Percentiles rank a stretch among this genome's conserved stretches.
These are phyloP conservation scores for Oppia nitens DNA, from an alignment of 1,140 invertebrate species.

Conservation along the genomic window DNA sequence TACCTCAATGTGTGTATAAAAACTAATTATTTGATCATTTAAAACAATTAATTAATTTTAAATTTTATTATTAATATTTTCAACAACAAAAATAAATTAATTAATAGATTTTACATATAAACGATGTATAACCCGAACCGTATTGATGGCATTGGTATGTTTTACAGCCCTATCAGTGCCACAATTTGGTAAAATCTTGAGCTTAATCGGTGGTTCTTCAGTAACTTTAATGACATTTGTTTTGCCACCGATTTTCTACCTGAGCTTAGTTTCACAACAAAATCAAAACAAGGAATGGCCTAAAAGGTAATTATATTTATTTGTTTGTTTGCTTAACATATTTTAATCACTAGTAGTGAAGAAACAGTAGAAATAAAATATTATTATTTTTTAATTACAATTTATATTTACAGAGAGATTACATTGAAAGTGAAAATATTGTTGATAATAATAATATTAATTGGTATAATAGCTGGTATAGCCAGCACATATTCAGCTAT, in stretches of 20 bases:
- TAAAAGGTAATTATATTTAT: not conserved
- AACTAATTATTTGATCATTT: not conserved
- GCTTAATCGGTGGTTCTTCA: conserved; percentile 63
- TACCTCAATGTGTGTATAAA: conserved; percentile 38
- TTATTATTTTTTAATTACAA: too few relatives aligned
- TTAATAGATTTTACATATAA: conserved; percentile 55
- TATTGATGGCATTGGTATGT: conserved; percentile 48
- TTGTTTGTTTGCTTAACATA: not conserved
- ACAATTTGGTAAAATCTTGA: conserved; percentile 68
- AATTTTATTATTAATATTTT: not conserved
- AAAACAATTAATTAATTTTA: conserved; percentile 3
- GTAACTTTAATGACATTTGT: conserved; percentile 65
- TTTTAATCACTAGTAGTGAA: not conserved
- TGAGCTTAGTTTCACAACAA: conserved; percentile 21
- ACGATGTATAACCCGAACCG: conserved; percentile 50
- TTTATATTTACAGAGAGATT: not conserved
- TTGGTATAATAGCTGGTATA: not conserved
- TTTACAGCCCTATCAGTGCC: conserved; percentile 63
- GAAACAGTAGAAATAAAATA: too few relatives aligned
- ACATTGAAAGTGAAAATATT: not conserved
- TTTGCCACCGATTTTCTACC: conserved; percentile 64
- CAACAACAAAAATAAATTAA: too few relatives aligned
- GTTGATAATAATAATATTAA: not conserved
- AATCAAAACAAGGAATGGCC: not conserved
- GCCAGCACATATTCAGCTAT: not conserved